phyloP scores from a whole-genome alignment of 2,113 vertebrate genomes.

The Eubucco bourcierii region DNA sequence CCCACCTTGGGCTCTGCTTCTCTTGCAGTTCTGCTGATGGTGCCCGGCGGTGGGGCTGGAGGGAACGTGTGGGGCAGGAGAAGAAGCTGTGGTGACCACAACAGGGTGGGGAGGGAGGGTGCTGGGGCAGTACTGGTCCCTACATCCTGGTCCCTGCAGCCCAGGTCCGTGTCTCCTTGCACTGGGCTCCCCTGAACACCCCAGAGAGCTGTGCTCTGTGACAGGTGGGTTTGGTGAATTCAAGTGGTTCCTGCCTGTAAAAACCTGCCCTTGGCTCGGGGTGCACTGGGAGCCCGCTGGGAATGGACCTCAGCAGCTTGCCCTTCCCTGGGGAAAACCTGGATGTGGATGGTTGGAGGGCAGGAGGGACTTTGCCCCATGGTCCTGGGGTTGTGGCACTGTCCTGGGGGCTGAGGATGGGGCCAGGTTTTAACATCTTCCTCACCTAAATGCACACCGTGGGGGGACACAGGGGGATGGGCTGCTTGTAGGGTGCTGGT shows the following conservation, averaged over 20 bases:
- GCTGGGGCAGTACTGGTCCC: background rate
- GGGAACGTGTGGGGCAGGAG: accelerated
- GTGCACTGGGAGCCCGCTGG: background rate
- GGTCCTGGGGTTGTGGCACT: background rate
- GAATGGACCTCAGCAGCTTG: background rate
- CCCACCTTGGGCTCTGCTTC: background rate
- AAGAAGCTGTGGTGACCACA: background rate
- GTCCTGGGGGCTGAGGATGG: background rate
- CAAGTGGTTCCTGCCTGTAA: background rate
- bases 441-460: background rate
- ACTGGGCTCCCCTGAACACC: background rate
- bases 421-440: background rate
- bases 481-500: background rate
- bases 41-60: background rate
- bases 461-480: background rate
- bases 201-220: accelerated
- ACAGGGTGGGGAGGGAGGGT: background rate
- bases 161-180: background rate
- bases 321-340: background rate
- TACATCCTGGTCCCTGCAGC: background rate
- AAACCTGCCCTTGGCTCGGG: background rate
- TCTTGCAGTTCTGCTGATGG: slow-evolving; percentile 79
- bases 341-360: background rate
- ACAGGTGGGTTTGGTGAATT: background rate
- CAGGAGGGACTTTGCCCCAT: background rate